Evolutionary conservation across 2,113 vertebrate genomes (phyloP).

Genomic region (Bufo bufo): DNA sequence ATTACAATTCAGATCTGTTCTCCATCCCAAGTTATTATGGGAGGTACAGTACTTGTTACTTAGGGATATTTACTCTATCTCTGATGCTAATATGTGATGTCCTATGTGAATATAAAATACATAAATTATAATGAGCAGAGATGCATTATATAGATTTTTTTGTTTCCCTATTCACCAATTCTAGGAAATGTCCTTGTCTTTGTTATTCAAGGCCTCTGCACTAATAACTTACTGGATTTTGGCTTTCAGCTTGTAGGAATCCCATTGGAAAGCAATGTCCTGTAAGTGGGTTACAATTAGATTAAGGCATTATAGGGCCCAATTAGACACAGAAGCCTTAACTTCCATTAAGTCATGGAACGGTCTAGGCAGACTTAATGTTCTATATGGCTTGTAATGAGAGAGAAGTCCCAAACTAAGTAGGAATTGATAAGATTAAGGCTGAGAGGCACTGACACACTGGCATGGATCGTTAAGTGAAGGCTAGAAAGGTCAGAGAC

Average conservation of each 20-base stretch:
- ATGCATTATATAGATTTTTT: background rate
- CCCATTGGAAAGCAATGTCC: slow-evolving; percentile 21
- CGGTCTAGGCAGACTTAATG: slow-evolving; percentile 19
- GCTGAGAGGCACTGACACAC: background rate
- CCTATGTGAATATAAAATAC: background rate
- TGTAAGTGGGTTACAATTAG: slow-evolving; percentile 45
- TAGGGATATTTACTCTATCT: background rate
- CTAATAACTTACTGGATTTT: background rate
- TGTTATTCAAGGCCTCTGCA: background rate
- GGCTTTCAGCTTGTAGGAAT: background rate
- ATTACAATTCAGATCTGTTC: background rate
- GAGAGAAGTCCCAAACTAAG: background rate
- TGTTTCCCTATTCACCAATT: background rate
- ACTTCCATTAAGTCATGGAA: slow-evolving; percentile 46
- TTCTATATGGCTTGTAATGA: slow-evolving; percentile 16
- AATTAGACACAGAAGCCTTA: slow-evolving; percentile 41
- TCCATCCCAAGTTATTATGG: background rate
- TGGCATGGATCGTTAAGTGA: background rate
- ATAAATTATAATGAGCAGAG: background rate
- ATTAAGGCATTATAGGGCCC: slow-evolving; percentile 20
- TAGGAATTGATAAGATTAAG: slow-evolving; percentile 37
- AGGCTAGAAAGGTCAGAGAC: slow-evolving; percentile 1
- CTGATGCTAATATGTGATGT: background rate
- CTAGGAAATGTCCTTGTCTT: background rate
- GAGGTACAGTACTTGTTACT: background rate